These are phyloP conservation scores for Tromatobia lineatoria DNA, from an alignment of 2,888 invertebrate genomes.

Conservation along the genomic window DNA sequence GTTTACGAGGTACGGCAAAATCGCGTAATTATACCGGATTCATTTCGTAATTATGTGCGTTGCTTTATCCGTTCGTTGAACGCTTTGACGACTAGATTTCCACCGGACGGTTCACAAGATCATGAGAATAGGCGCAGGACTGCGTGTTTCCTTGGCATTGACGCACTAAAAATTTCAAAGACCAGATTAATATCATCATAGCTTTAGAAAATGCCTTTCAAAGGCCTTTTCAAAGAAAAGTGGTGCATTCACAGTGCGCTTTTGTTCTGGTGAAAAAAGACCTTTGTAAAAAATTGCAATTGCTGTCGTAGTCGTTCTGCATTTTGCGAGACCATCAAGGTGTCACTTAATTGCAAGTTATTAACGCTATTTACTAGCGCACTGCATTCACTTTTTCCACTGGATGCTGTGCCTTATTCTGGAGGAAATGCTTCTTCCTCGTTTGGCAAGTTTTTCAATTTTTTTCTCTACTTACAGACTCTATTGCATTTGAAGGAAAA, in stretches of 20 bases:
- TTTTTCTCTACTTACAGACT: conserved; percentile 6
- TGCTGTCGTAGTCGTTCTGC: background rate
- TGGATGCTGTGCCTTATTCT: background rate
- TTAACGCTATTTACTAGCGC: conserved; percentile 25
- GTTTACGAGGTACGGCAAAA: conserved; percentile 7
- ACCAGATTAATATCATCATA: background rate
- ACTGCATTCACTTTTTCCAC: background rate
- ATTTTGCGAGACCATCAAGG: conserved; percentile 32
- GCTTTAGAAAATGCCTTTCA: background rate
- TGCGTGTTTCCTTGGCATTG: background rate
- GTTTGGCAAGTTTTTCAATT: background rate
- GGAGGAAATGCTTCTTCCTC: background rate
- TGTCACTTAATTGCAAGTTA: conserved; percentile 55
- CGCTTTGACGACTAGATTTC: background rate
- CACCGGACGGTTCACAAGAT: conserved; percentile 7
- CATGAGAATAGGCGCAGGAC: conserved; percentile 20
- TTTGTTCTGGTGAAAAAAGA: conserved; percentile 1
- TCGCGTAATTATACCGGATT: conserved; percentile 52
- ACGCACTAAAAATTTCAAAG: conserved; percentile 15
- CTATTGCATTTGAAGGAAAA: background rate
- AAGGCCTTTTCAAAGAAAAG: conserved; percentile 3
- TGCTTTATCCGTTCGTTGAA: conserved; percentile 26
- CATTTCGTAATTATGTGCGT: conserved; percentile 55
- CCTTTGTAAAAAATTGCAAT: background rate
- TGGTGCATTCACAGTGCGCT: background rate